Conservation (phyloP, 2,113 vertebrate genomes). For the Coryphaenoides rupestris region DNA sequence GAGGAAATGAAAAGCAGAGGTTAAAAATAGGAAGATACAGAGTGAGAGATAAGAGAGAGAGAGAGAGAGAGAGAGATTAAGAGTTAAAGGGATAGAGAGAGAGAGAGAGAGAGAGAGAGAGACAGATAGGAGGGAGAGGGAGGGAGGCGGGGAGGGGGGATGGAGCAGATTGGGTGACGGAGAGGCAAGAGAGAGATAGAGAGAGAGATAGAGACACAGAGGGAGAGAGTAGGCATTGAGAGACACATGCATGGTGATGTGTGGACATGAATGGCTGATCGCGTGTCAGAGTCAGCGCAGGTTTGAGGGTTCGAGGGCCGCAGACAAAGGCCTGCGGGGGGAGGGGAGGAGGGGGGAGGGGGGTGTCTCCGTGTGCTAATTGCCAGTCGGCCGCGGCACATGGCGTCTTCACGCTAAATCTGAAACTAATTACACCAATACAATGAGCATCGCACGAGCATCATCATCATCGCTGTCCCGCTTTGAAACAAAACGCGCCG, state of each 20-base stretch:
- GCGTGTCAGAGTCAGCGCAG: not conserved
- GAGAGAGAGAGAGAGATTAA: no score
- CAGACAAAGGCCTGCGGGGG: no score
- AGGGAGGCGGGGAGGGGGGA: not conserved
- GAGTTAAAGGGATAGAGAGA: no score
- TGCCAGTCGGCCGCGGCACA: slow-evolving; percentile 46
- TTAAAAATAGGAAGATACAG: no score
- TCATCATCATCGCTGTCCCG: slow-evolving; percentile 34
- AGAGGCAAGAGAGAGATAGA: no score
- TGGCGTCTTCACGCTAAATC: slow-evolving; percentile 61
- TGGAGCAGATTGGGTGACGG: no score
- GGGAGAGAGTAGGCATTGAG: no score
- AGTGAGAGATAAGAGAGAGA: no score
- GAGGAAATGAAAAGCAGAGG: no score
- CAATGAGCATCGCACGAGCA: slow-evolving; percentile 42
- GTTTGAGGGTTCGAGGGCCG: no score
- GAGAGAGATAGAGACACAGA: no score
- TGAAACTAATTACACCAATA: slow-evolving; percentile 57
- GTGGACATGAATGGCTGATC: not conserved
- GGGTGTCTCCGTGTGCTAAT: slow-evolving; percentile 42
- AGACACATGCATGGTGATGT: not conserved
- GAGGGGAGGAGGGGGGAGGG: slow-evolving; percentile 29
- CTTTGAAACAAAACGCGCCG: slow-evolving; percentile 26
- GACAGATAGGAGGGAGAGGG: not conserved
- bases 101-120: no score